Base-by-base conservation (phyloP, 2,888 invertebrate species). In the Lingula anatina region DNA sequence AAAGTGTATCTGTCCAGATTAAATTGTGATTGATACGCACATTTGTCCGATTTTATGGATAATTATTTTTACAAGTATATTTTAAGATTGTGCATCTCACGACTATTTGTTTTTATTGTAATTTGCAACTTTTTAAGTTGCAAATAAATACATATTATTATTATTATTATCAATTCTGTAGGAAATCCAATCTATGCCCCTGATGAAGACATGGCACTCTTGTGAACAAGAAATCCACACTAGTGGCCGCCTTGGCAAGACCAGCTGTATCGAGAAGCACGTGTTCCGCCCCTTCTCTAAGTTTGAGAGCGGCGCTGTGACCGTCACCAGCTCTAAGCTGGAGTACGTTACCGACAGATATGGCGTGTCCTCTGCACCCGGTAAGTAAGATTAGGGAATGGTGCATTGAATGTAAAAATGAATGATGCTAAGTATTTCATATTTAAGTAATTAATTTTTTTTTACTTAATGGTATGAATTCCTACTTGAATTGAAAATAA, bases 271-370 rank as follows among this genome's bases (percentile, higher is more conserved):
- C 12, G 90, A 90, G 70, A 81, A 82, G 46, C 89, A 89, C 72
- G 76, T 85, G 9, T 86, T 85, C 77, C 80, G 82, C 39, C 88
- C 89, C 0, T 86, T 88, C 78, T 85, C 87, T 41, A 62, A 65
- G 18, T 64, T 66, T 3, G 62, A 69, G 18, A 73, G 69, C 44
- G 79, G 78, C 3, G 75, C 76, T 9, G 55, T 87, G 77, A 85
- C 87, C 41, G 62, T 15, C 9, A 65, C 75, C 24, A 54, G 57
- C 2, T 76, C 75, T 56, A 67, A 59, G 26, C 48, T 65, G 38
- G 54, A 38, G 37, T 60, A 47, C 54, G 39, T 41, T 26, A 42
- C 41, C 9, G 38, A 44, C 25, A 45, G 26, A 15, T n/a, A 24
- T 24, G 48, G 46, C 23, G 38, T 40, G 5, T 23, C 28, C 15